Evolutionary conservation across 2,888 invertebrate genomes (phyloP).

Genomic region (Drosophila sordidula): DNA sequence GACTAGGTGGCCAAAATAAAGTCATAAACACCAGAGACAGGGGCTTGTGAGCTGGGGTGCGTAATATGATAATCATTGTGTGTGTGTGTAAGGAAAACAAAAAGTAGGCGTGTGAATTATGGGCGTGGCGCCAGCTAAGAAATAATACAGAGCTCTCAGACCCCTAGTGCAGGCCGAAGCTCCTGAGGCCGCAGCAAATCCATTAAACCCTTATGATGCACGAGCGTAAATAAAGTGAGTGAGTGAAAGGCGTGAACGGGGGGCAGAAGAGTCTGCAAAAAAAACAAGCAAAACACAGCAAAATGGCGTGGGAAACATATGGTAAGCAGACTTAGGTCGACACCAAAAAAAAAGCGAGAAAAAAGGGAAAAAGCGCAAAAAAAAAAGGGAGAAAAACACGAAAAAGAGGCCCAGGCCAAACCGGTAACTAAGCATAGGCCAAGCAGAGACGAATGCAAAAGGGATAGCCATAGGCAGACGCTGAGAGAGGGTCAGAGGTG

Average conservation of each 20-base stretch:
- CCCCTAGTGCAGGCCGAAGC: slow-evolving; percentile 1
- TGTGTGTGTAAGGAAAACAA: slow-evolving; percentile 27
- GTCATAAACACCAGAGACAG: slow-evolving; percentile 70
- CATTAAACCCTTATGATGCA: slow-evolving; percentile 82
- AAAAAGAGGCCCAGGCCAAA: slow-evolving; percentile 37
- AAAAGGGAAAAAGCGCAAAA: slow-evolving; percentile 6
- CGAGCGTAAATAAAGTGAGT: slow-evolving; percentile 77
- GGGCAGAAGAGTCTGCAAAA: not conserved
- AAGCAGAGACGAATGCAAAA: slow-evolving; percentile 14
- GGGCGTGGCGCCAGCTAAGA: slow-evolving; percentile 46
- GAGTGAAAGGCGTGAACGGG: slow-evolving; percentile 58
- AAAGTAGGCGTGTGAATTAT: slow-evolving; percentile 61
- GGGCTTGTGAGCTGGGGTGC: slow-evolving; percentile 40
- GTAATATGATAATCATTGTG: slow-evolving; percentile 81
- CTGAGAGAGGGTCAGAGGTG: not conserved
- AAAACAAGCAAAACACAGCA: slow-evolving; percentile 33
- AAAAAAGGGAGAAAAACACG: slow-evolving; percentile 30
- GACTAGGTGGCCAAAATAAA: slow-evolving; percentile 71
- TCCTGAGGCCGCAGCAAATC: slow-evolving; percentile 63
- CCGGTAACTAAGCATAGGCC: slow-evolving; percentile 58
- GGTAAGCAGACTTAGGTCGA: slow-evolving; percentile 41
- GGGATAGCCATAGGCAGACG: slow-evolving; percentile 15
- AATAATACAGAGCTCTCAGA: slow-evolving; percentile 47
- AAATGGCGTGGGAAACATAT: slow-evolving; percentile 68
- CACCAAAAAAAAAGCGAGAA: slow-evolving; percentile 24